A percentile compares a stretch with the other conserved stretches of the same genome.
phyloP scores from a whole-genome alignment of 2,797 vertebrate species.

The Crotalus adamanteus region DNA sequence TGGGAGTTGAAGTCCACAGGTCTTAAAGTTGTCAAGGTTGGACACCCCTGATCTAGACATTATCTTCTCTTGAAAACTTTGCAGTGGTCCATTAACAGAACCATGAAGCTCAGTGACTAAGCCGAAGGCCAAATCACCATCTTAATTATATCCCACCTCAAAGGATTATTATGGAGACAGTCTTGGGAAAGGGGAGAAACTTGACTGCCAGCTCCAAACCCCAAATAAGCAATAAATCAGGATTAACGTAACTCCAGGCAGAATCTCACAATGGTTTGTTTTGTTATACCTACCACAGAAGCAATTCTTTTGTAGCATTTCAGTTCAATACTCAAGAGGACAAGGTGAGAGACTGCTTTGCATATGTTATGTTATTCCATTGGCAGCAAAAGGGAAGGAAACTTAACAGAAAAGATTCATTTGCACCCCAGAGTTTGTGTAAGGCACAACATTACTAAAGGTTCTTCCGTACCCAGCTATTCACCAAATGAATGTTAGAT shows the following conservation, averaged over 20 bases:
- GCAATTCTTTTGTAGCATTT: not conserved
- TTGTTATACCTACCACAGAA: not conserved
- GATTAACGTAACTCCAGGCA: not conserved
- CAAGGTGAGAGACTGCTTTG: slow-evolving; percentile 5
- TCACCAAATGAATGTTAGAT: not conserved
- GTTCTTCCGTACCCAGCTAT: not conserved
- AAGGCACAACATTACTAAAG: not conserved
- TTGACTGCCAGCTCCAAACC: not conserved
- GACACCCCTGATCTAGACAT: not conserved
- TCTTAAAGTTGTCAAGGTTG: not conserved
- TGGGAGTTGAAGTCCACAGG: not conserved
- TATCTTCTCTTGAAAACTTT: not conserved
- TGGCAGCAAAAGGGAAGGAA: not conserved
- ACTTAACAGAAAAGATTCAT: not conserved
- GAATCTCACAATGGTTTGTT: not conserved
- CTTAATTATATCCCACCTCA: not conserved
- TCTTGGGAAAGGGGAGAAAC: not conserved
- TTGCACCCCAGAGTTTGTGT: not conserved
- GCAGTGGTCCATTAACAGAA: not conserved
- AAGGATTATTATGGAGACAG: not conserved
- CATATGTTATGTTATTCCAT: not conserved
- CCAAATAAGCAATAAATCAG: not conserved
- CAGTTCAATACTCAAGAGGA: slow-evolving; percentile 17
- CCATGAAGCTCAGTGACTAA: not conserved
- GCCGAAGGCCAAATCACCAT: not conserved